Percentiles rank a stretch among this genome's conserved stretches.
Evolutionary conservation across 2,797 vertebrate species (phyloP).

Genomic region (Gambelia wislizenii): DNA sequence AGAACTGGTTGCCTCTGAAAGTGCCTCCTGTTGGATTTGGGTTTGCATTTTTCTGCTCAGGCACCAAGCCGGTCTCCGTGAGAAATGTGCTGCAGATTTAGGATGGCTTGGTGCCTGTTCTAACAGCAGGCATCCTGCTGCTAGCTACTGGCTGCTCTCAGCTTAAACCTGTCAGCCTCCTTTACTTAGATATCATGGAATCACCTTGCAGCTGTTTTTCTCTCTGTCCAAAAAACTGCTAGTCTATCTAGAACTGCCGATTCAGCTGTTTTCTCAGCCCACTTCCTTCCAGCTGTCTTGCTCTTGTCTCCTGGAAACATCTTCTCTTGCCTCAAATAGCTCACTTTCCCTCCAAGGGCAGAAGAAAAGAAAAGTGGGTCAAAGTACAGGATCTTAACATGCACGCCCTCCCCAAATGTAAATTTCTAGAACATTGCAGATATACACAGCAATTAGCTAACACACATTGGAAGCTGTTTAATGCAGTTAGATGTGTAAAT

Average conservation of each 20-base stretch:
- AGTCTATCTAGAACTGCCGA: constrained; percentile 9
- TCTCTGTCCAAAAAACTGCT: constrained; percentile 18
- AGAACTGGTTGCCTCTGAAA: neutral
- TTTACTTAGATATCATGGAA: constrained; percentile 34
- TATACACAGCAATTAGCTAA: neutral
- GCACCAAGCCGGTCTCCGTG: neutral
- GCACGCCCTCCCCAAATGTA: neutral
- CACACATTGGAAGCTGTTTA: no score
- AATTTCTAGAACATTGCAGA: constrained; percentile 5
- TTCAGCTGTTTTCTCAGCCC: constrained; percentile 33
- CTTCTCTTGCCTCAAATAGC: constrained; percentile 32
- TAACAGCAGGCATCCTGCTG: neutral
- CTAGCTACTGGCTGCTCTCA: neutral
- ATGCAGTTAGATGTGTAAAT: no score
- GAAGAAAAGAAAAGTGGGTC: neutral
- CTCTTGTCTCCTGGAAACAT: constrained; percentile 39
- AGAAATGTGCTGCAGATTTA: constrained; percentile 7
- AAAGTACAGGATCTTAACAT: neutral
- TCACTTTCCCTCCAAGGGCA: constrained; percentile 1
- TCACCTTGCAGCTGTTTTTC: constrained; percentile 36
- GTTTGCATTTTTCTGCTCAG: neutral
- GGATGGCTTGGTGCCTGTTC: neutral
- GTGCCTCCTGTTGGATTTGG: neutral
- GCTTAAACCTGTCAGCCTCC: constrained; percentile 30
- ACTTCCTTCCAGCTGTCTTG: constrained; percentile 39